Base-by-base conservation (phyloP, 2,797 vertebrate species). In the Dryobates pubescens region DNA sequence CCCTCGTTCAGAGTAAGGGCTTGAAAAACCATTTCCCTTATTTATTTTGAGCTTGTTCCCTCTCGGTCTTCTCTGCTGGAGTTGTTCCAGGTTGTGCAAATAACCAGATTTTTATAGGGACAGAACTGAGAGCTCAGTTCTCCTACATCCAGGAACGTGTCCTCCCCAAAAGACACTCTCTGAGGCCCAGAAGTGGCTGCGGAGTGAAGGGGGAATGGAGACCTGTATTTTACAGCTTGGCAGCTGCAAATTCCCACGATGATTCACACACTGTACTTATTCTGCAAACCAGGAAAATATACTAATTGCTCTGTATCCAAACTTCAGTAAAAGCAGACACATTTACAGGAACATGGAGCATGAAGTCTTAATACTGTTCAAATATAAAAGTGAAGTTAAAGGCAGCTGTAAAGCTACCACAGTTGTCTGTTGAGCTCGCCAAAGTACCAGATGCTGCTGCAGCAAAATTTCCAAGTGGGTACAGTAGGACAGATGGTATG, bases 361-460 rank as follows among this genome's bases (percentile, higher is more conserved):
- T 32, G 81, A 92, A 92, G 69, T 69, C 90, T 93, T 90, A 87
- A 70, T 47, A 27, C 13, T 26, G 61, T 79, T 93, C 34, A 89
- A 93, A 91, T 18, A 62, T 20, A 71, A 88, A 69, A 89, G 78
- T 77, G 15, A 68, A 82, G 89, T 36, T 61, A 80, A 76, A 92
- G 91, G 92, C 89, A 96, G 89, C 86, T 86, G 65, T 81, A 88
- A 86, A 91, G 81, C 93, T 75, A 82, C 89, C 85, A 91, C 70
- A 92, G 89, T 86, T 92, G 94, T 90, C 93, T 72, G 61, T 3
- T 8, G 45, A 89, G 85, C 81, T 93, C 70, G 82, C 95, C 96
- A 95, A 93, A 90, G 92, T 80, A 92, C 92, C 95, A 95, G 95
- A 94, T 89, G 92, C 74, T 82, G 41, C 70, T 67, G 75, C 79